phyloP scores from a whole-genome alignment of 2,888 invertebrate species.

The Tribolium freemani region DNA sequence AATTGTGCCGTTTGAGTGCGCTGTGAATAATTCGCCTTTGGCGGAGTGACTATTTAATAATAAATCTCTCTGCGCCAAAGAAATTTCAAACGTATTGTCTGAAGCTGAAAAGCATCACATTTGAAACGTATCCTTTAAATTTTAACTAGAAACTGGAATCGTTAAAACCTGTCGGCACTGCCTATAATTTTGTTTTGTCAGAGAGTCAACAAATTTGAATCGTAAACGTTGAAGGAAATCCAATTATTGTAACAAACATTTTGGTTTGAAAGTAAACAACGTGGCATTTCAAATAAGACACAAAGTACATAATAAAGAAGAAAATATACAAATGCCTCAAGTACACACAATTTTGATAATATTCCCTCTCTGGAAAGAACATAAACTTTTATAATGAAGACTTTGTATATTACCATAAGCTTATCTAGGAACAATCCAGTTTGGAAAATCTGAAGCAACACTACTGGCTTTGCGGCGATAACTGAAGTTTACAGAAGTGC shows the following conservation, averaged over 20 bases:
- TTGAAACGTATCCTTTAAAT: not conserved
- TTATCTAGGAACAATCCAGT: not conserved
- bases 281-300: not conserved
- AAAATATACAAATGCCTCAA: not conserved
- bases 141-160: not conserved
- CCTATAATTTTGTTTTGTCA: not conserved
- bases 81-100: not conserved
- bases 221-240: not conserved
- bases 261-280: not conserved
- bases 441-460: not conserved
- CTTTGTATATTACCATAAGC: not conserved
- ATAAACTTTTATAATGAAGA: not conserved
- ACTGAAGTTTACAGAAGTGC: slow-evolving; percentile 9
- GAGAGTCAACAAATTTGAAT: not conserved
- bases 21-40: not conserved
- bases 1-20: not conserved
- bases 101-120: no score
- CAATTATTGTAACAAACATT: slow-evolving; percentile 3
- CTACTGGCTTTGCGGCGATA: not conserved
- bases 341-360: not conserved
- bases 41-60: not conserved
- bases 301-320: not conserved
- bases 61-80: not conserved
- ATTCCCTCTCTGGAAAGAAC: no score
- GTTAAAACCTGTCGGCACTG: not conserved